Evolutionary conservation across 2,797 vertebrate species (phyloP).

Genomic region (Pseudochromis fuscus): DNA sequence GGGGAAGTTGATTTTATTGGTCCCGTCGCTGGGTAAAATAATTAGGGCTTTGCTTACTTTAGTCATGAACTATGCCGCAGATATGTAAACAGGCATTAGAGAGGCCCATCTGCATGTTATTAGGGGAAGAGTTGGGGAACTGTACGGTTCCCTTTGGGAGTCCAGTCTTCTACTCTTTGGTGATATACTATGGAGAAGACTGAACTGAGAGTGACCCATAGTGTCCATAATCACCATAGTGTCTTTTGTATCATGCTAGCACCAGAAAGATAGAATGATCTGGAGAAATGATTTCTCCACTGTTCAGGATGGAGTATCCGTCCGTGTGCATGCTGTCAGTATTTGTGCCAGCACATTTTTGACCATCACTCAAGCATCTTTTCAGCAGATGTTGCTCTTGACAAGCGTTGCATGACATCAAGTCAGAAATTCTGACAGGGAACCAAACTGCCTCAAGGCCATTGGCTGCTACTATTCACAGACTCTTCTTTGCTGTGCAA

Average conservation of each 20-base stretch:
- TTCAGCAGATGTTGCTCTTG: constrained; percentile 83
- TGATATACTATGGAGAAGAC: constrained; percentile 64
- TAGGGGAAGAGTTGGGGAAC: constrained; percentile 79
- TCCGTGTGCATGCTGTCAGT: constrained; percentile 67
- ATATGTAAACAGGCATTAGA: constrained; percentile 87
- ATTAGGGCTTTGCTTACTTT: constrained; percentile 88
- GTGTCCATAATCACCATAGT: constrained; percentile 55
- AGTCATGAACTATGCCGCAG: constrained; percentile 85
- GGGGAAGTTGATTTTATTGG: constrained; percentile 88
- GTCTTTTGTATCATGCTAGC: constrained; percentile 34
- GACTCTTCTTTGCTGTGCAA: constrained; percentile 71
- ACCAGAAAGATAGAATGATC: constrained; percentile 27
- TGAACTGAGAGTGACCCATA: constrained; percentile 76
- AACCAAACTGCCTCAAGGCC: constrained; percentile 79
- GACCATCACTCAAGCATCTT: constrained; percentile 85
- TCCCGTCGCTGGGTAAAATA: constrained; percentile 87
- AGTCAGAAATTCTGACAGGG: constrained; percentile 75
- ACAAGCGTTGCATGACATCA: constrained; percentile 81
- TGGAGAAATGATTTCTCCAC: constrained; percentile 50
- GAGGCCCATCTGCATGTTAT: constrained; percentile 85
- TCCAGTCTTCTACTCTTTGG: constrained; percentile 66
- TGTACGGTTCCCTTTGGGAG: constrained; percentile 65
- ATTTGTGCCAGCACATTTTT: constrained; percentile 81
- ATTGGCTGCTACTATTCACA: constrained; percentile 67
- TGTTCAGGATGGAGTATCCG: constrained; percentile 42